phyloP scores from a whole-genome alignment of 2,113 vertebrate species.

The Shinisaurus crocodilurus region DNA sequence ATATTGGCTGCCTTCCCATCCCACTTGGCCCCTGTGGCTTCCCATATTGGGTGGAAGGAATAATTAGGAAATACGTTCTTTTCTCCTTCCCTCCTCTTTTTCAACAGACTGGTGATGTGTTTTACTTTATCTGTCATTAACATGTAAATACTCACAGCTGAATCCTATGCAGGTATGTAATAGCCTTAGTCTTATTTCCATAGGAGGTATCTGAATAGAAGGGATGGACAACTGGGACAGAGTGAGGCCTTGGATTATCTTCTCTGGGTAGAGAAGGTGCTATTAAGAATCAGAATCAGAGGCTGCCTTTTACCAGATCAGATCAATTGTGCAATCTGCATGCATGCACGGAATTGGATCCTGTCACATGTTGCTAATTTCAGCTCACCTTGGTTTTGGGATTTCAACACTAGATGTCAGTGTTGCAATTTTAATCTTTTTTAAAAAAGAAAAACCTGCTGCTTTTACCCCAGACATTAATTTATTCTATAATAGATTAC shows the following conservation, averaged over 20 bases:
- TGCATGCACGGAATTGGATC: neutral
- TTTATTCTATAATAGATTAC: constrained; percentile 18
- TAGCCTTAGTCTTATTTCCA: neutral
- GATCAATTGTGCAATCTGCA: neutral
- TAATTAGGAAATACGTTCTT: fast-evolving
- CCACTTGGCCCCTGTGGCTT: neutral
- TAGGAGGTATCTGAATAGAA: neutral
- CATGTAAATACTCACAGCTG: neutral
- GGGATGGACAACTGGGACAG: neutral
- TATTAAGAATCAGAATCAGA: neutral
- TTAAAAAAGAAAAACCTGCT: neutral
- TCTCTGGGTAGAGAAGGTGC: neutral
- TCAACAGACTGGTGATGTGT: neutral
- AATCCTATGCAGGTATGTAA: neutral
- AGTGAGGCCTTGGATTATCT: neutral
- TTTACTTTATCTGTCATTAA: neutral
- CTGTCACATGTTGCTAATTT: fast-evolving
- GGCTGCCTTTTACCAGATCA: neutral
- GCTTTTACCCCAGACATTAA: neutral
- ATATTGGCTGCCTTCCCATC: neutral
- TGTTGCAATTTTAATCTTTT: constrained; percentile 59
- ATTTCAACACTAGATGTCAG: constrained; percentile 74
- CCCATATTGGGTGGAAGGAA: neutral
- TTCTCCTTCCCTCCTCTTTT: neutral
- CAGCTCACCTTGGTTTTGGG: constrained; percentile 6